A percentile compares a stretch with the other conserved stretches of the same genome.
These are phyloP conservation scores for Armadillidium nasatum DNA, from an alignment of 1,140 invertebrate species.

Conservation along the genomic window DNA sequence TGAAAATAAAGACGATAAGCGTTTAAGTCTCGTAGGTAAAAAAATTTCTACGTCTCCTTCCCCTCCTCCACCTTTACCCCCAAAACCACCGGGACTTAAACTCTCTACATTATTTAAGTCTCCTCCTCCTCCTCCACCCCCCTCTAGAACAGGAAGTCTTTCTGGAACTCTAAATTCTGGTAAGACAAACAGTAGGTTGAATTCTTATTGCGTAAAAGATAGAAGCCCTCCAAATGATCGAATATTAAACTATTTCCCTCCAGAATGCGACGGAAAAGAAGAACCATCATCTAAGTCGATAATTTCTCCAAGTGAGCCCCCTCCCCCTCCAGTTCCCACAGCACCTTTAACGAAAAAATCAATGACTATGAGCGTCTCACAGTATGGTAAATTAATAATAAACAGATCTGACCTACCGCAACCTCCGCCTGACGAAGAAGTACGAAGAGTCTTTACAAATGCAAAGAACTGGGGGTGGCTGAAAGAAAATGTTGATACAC, in stretches of 20 bases:
- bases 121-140: constrained; percentile 19
- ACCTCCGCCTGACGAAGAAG: constrained; percentile 35
- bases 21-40: neutral
- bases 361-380: constrained; percentile 30
- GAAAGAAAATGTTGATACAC: constrained; percentile 29
- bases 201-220: neutral
- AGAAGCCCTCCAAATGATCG: neutral
- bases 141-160: neutral
- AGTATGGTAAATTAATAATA: constrained; percentile 39
- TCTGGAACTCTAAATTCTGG: neutral
- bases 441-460: constrained; percentile 33
- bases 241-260: neutral
- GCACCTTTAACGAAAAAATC: constrained; percentile 4
- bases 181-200: neutral
- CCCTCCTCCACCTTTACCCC: constrained; percentile 28
- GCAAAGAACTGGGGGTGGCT: constrained; percentile 39
- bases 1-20: constrained; percentile 5
- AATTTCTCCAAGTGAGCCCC: neutral
- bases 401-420: constrained; percentile 36
- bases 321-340: constrained; percentile 18
- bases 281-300: neutral
- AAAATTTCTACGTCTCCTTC: constrained; percentile 13
- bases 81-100: constrained; percentile 26
- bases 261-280: neutral
- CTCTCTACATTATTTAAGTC: neutral